Percentiles rank a stretch among this genome's conserved stretches.
phyloP scores from a whole-genome alignment of 2,797 vertebrate species.

The Pterois miles region DNA sequence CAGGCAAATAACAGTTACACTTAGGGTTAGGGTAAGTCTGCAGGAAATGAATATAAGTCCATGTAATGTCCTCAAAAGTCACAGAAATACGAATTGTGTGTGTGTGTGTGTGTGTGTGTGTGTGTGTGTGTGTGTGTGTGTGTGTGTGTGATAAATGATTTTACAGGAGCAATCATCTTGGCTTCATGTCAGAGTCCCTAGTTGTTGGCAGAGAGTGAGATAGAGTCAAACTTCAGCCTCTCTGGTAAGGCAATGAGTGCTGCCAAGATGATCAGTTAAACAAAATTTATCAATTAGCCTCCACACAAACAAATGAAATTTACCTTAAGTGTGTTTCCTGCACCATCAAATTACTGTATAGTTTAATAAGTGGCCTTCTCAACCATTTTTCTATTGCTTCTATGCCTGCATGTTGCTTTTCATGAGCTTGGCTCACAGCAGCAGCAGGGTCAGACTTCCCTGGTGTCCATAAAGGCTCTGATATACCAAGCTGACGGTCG shows the following conservation, averaged over 20 bases:
- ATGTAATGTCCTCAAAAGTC: too few species aligned
- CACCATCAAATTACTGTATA: not conserved
- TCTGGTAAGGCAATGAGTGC: not conserved
- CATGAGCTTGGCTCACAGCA: not conserved
- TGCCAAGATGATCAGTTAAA: not conserved
- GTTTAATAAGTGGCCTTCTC: not conserved
- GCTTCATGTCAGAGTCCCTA: constrained; percentile 51
- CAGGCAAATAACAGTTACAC: too few species aligned
- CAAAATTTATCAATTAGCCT: not conserved
- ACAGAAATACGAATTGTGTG: too few species aligned
- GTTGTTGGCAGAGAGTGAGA: constrained; percentile 36
- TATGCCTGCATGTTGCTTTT: not conserved
- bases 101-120: constrained; percentile 7
- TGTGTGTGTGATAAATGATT: constrained; percentile 59
- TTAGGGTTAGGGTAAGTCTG: too few species aligned
- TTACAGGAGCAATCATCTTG: constrained; percentile 54
- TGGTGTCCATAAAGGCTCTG: not conserved
- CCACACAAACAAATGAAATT: not conserved
- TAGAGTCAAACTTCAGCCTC: not conserved
- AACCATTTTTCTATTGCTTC: not conserved
- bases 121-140: not conserved
- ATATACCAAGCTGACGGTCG: too few species aligned
- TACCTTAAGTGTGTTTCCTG: not conserved
- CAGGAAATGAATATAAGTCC: too few species aligned
- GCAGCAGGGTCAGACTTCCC: not conserved